Evolutionary conservation across 2,113 vertebrate genomes (phyloP).

Genomic region (Hassar affinis): DNA sequence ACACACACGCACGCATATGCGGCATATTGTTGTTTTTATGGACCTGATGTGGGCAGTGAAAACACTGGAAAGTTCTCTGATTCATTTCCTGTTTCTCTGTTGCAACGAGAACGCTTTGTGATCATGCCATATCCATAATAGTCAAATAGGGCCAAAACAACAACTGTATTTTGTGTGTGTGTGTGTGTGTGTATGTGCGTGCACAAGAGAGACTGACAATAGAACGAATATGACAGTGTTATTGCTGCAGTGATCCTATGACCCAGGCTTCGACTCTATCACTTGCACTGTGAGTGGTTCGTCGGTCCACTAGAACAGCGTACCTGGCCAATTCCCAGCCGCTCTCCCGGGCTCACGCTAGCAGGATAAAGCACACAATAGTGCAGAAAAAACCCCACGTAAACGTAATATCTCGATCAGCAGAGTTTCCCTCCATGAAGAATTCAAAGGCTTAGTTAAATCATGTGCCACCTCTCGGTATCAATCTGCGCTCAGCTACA

Average conservation of each 20-base stretch:
- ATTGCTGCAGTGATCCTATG: conserved; percentile 70
- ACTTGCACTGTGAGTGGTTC: conserved; percentile 68
- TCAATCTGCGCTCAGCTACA: not conserved
- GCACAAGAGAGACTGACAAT: not conserved
- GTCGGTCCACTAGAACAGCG: conserved; percentile 41
- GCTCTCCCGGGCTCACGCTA: not conserved
- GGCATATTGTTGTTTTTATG: conserved; percentile 40
- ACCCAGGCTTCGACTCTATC: conserved; percentile 72
- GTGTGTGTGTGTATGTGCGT: conserved; percentile 43
- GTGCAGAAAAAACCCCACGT: not conserved
- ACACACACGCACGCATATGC: conserved; percentile 21
- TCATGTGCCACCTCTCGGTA: conserved; percentile 5
- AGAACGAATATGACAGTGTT: conserved; percentile 73
- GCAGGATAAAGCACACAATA: conserved; percentile 20
- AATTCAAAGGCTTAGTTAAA: conserved; percentile 2
- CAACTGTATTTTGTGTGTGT: conserved; percentile 63
- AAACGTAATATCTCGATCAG: conserved; percentile 15
- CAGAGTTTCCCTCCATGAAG: conserved; percentile 18
- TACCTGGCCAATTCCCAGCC: conserved; percentile 50
- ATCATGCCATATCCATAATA: conserved; percentile 74
- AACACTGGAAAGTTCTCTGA: conserved; percentile 65
- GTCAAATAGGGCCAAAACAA: conserved; percentile 75
- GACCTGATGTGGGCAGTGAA: conserved; percentile 56
- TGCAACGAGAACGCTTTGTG: conserved; percentile 67
- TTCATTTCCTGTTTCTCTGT: conserved; percentile 58